Percentiles rank a stretch among this genome's conserved stretches.
Evolutionary conservation across 2,113 vertebrate species (phyloP).

Genomic region (Labeo rohita): DNA sequence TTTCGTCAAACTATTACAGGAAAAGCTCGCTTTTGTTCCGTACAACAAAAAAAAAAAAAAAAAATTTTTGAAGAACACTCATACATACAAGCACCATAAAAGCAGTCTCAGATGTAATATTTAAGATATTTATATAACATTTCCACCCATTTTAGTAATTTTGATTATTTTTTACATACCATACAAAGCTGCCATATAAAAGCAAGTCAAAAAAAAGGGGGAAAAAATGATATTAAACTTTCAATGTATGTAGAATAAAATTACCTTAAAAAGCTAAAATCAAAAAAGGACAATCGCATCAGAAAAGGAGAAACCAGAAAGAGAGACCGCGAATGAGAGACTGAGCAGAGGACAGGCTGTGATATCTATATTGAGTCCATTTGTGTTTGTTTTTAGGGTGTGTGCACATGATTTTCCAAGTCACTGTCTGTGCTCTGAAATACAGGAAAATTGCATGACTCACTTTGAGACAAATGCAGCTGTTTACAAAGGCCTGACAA

Average conservation of each 20-base stretch:
- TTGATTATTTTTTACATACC: no score
- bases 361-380: slow-evolving; percentile 67
- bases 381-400: slow-evolving; percentile 76
- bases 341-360: not conserved
- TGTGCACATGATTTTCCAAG: slow-evolving; percentile 73
- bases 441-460: slow-evolving; percentile 76
- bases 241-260: no score
- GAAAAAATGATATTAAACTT: not conserved
- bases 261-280: not conserved
- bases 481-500: slow-evolving; percentile 72
- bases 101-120: not conserved
- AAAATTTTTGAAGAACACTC: not conserved
- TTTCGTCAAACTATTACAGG: not conserved
- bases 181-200: not conserved
- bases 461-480: slow-evolving; percentile 73
- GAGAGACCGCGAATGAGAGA: not conserved
- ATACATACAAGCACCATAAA: not conserved
- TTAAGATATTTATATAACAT: not conserved
- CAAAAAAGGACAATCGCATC: not conserved
- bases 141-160: no score
- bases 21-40: no score
- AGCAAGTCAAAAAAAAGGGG: not conserved
- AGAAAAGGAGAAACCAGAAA: not conserved
- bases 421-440: slow-evolving; percentile 71
- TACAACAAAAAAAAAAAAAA: not conserved